A percentile compares a stretch with the other conserved stretches of the same genome.
Evolutionary conservation across 2,888 invertebrate species (phyloP).

Genomic region (Noctua pronuba): DNA sequence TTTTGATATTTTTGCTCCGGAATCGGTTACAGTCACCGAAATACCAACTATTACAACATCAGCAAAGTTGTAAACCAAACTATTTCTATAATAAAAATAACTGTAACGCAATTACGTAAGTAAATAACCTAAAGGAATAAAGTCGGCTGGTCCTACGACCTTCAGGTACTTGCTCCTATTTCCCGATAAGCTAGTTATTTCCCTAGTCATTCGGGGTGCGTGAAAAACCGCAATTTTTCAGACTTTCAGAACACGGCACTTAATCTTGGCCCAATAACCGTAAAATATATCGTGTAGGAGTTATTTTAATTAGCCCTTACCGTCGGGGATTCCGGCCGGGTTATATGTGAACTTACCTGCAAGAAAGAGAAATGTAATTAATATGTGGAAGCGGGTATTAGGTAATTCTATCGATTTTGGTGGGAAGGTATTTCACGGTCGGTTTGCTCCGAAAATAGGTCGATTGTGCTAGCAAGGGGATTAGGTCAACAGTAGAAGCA

Average conservation of each 20-base stretch:
- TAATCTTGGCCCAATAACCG: constrained; percentile 60
- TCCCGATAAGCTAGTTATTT: constrained; percentile 61
- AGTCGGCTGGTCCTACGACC: constrained; percentile 18
- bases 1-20: constrained; percentile 22
- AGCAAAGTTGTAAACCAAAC: constrained; percentile 1
- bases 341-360: constrained; percentile 76
- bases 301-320: constrained; percentile 73
- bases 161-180: constrained; percentile 32
- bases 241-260: constrained; percentile 57
- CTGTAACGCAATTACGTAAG: constrained; percentile 19
- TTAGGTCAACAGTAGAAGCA: background rate
- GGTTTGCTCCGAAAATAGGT: background rate
- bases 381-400: constrained; percentile 56
- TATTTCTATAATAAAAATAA: constrained; percentile 35
- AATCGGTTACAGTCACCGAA: constrained; percentile 8
- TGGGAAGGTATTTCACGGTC: constrained; percentile 42
- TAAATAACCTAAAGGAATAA: constrained; percentile 27
- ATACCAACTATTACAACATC: constrained; percentile 34
- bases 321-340: constrained; percentile 52
- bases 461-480: background rate
- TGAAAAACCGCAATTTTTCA: constrained; percentile 67
- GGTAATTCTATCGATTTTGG: constrained; percentile 33
- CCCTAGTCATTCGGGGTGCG: constrained; percentile 64
- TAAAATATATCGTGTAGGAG: constrained; percentile 55
- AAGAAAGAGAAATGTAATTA: constrained; percentile 64